These are phyloP conservation scores for Urophycis tenuis DNA, from an alignment of 2,797 vertebrate species.

Conservation along the genomic window DNA sequence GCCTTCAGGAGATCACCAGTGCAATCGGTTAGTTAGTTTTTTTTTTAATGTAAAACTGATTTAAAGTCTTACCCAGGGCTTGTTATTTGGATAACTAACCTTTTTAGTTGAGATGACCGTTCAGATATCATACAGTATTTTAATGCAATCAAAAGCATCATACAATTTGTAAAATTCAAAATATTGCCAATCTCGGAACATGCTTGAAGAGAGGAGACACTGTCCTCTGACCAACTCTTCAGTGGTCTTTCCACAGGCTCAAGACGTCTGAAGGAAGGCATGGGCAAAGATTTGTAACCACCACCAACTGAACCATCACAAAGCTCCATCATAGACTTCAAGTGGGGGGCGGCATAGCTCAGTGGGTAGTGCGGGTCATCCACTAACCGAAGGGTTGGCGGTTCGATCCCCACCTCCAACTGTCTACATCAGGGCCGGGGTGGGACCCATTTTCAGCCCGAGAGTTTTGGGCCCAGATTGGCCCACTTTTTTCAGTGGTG, in stretches of 20 bases:
- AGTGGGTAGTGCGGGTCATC: no score
- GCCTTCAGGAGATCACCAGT: slow-evolving; percentile 6
- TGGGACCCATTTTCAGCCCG: no score
- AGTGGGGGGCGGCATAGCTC: no score
- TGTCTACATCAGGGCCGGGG: no score
- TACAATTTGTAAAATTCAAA: no score
- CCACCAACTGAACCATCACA: slow-evolving; percentile 9
- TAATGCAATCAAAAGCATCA: not conserved
- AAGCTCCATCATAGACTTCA: no score
- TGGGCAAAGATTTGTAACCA: not conserved
- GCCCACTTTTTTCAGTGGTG: no score
- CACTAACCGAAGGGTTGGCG: no score
- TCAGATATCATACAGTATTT: not conserved
- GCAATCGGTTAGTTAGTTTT: slow-evolving; percentile 10
- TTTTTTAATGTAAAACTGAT: slow-evolving; percentile 1
- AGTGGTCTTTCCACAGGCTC: not conserved
- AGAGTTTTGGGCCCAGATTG: no score
- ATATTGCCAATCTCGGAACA: not conserved
- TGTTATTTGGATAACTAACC: not conserved
- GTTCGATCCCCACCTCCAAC: no score
- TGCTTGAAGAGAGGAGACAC: not conserved
- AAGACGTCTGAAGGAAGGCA: not conserved
- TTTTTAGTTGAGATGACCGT: not conserved
- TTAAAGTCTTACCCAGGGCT: slow-evolving; percentile 4
- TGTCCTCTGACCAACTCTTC: not conserved